phyloP scores from a whole-genome alignment of 2,888 invertebrate genomes.

The Byasa hedistus region DNA sequence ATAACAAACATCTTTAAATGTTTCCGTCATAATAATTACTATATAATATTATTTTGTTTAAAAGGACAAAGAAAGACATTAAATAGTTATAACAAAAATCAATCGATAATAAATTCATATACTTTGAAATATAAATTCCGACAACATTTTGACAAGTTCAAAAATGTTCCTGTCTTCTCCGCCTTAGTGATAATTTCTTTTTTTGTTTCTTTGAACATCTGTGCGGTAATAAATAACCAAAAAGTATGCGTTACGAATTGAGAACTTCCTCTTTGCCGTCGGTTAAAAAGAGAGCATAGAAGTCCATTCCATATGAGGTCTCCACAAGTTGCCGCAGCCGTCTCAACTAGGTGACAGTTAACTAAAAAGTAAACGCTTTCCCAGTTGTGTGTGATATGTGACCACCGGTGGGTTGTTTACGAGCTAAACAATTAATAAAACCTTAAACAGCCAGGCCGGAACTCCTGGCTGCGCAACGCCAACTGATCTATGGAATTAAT shows the following conservation, averaged over 20 bases:
- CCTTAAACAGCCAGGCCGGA: constrained; percentile 39
- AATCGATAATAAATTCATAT: no score
- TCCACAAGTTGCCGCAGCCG: neutral
- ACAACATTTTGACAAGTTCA: no score
- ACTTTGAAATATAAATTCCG: no score
- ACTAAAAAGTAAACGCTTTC: constrained; percentile 20
- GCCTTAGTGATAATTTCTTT: no score
- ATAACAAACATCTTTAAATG: neutral
- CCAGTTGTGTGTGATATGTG: constrained; percentile 22
- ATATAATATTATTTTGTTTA: neutral
- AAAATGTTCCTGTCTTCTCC: neutral
- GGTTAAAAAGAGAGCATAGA: no score
- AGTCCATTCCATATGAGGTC: constrained; percentile 1
- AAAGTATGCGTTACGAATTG: no score
- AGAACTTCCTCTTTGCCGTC: no score
- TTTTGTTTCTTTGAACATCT: no score
- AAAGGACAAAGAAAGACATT: no score
- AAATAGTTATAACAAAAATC: no score
- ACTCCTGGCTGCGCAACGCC: constrained; percentile 37
- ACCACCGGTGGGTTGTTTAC: constrained; percentile 27
- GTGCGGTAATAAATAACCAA: no score
- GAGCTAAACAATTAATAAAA: constrained; percentile 46
- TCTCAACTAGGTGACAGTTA: neutral
- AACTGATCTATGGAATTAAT: constrained; percentile 52
- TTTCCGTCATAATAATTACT: neutral